Evolutionary conservation across 2,797 vertebrate genomes (phyloP), one percentile per base, ranked within the genome.

Genomic region (Melanotaenia boesemani): DNA sequence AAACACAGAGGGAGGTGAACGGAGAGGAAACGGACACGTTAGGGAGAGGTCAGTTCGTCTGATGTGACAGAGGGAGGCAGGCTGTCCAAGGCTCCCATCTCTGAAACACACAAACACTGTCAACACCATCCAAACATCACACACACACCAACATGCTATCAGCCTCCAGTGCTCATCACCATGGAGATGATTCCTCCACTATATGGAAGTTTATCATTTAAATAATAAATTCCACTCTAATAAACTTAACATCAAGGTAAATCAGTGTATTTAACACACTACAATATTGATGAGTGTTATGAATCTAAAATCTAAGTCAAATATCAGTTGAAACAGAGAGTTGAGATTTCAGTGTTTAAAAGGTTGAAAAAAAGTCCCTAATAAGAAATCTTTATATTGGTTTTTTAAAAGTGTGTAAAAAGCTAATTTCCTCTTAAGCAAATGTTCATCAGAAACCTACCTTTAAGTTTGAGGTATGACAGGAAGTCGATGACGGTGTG

Each of bases 401-500:
- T 8, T 50, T 50, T 50, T 16, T 16, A n/a, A n/a, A 46, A 46
- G 18, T 20, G n/a, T 11, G 2, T 52, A 22, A 4, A 26, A 54
- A 24, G 22, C n/a, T 24, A 6, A 9, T 54, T 24, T 24, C 10
- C 6, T 48, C 44, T 50, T 8, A 46, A 50, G 18, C 20, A 50
- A 22, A 22, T 54, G 28, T 48, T 26, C 6, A 3, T 9, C 20
- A 62, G 22, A 18, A 24, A 41, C 92, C 37, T 74, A 97, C 98
- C 97, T 98, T 96, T 98, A 78, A 98, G 95, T 87, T 93, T 97
- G 88, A 98, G 91, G 89, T 96, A 98, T 6, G 95, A 96, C 90
- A 99, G 90, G 86, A 99, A 97, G 83, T 98, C 96, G 12, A 97
- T 88, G 64, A 98, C 76, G 12, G 95, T 96, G 77, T 93, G 96